These are phyloP conservation scores for Drosophila bocki DNA, from an alignment of 1,140 invertebrate species.

Conservation along the genomic window DNA sequence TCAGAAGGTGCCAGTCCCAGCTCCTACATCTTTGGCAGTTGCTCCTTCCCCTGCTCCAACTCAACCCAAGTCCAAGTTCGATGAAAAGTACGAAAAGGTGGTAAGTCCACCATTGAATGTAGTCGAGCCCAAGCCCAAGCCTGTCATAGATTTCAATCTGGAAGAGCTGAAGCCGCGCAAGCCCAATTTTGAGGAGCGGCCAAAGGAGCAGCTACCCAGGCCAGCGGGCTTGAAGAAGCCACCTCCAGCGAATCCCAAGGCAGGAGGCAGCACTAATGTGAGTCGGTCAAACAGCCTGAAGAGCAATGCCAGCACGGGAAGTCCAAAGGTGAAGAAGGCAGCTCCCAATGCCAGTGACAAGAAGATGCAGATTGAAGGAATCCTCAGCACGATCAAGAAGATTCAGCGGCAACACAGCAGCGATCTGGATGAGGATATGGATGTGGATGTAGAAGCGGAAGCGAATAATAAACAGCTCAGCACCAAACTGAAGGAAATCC, in stretches of 20 bases:
- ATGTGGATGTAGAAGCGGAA: constrained; percentile 45
- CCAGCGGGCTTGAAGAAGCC: constrained; percentile 43
- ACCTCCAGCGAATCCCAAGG: constrained; percentile 46
- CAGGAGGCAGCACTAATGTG: constrained; percentile 50
- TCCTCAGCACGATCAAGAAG: constrained; percentile 65
- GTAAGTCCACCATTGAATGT: constrained; percentile 18
- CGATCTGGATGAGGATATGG: constrained; percentile 55
- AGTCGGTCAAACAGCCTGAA: constrained; percentile 71
- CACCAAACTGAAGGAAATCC: constrained; percentile 76
- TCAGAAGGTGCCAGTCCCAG: not conserved
- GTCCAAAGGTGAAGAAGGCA: constrained; percentile 39
- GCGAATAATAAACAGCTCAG: constrained; percentile 51
- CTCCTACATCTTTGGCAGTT: not conserved
- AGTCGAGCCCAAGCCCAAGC: constrained; percentile 52
- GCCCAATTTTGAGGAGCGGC: constrained; percentile 69
- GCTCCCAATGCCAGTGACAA: constrained; percentile 33
- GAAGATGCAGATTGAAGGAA: constrained; percentile 71
- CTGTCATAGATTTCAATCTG: constrained; percentile 68
- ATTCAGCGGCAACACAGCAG: constrained; percentile 51
- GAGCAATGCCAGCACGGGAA: constrained; percentile 56
- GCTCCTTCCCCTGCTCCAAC: constrained; percentile 4
- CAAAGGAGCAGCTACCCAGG: constrained; percentile 54
- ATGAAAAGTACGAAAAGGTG: constrained; percentile 70
- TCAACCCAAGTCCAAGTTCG: constrained; percentile 74
- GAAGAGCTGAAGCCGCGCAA: constrained; percentile 70